Base-by-base conservation (phyloP, 2,113 vertebrate genomes). In the Canis aureus region DNA sequence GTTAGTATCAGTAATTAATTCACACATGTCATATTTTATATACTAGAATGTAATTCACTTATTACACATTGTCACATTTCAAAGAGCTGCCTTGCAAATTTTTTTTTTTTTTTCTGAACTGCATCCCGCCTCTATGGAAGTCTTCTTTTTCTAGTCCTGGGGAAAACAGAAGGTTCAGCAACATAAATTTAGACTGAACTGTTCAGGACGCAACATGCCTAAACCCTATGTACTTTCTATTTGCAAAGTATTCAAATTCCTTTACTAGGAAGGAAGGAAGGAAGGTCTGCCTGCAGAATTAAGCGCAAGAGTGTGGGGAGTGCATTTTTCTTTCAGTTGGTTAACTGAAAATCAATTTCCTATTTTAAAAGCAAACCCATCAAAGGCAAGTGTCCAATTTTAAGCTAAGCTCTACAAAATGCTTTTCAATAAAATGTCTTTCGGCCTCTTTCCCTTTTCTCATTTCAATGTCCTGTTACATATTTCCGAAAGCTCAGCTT, bases 291-390 rank as follows among this genome's bases (percentile, higher is more conserved):
- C 95, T 93, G 85, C 57, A 83, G 96, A 92, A 97, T 98, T 96
- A 95, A 88, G 88, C 96, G 67, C 9, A 0, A 69, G 66, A 11
- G 17, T 43, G 23, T 49, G 85, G 25, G 74, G 85, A 82, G 29
- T 71, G 67, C 76, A 73, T 94, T 97, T 96, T 85, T 59, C 85
- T 84, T 97, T 97, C 90, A 93, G 84, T 13, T 98, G 90, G 94
- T 97, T 98, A 98, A 98, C 93, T 95, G 83, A 96, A 96, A 98
- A 97, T 96, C 97, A 97, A 95, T 97, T 97, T 97, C 84, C 90
- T 93, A 67, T 98, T 97, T 98, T 97, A 93, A 97, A 97, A 95
- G 95, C 91, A 94, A 94, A 91, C 86, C 53, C 87, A 89, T 97
- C 97, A 96, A 98, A 98, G 71, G 89, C 93, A 98, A 98, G 94